Evolutionary conservation across 2,888 invertebrate genomes (phyloP).

Genomic region (Apomyelois bistriatella): DNA sequence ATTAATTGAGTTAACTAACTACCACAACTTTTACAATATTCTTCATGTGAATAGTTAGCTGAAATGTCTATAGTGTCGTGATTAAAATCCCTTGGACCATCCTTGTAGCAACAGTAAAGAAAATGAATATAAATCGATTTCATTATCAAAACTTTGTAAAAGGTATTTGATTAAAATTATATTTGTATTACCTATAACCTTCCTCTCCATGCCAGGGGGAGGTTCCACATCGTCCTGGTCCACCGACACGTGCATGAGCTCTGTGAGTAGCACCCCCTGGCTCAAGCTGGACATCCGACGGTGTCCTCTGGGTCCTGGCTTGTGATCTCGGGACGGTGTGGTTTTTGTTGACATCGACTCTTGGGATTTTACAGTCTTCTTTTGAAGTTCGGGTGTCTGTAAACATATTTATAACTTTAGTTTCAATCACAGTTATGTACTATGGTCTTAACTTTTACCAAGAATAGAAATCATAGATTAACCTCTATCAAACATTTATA

Average conservation of each 20-base stretch:
- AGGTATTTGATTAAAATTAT: no score
- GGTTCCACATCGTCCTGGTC: conserved; percentile 52
- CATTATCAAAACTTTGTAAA: no score
- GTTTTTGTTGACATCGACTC: conserved; percentile 47
- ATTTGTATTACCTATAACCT: conserved; percentile 47
- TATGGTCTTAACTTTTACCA: no score
- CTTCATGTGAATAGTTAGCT: no score
- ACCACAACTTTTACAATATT: background rate
- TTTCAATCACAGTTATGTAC: no score
- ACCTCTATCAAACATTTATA: no score
- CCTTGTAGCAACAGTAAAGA: no score
- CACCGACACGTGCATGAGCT: conserved; percentile 58
- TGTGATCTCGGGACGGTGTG: conserved; percentile 42
- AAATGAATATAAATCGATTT: no score
- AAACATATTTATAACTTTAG: no score
- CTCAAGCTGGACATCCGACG: conserved; percentile 61
- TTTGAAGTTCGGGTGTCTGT: conserved; percentile 63
- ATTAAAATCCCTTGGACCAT: no score
- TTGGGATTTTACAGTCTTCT: conserved; percentile 44
- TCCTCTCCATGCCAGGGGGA: conserved; percentile 53
- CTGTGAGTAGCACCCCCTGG: conserved; percentile 54
- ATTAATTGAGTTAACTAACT: background rate
- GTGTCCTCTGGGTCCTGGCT: conserved; percentile 43
- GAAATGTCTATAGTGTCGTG: no score
- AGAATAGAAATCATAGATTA: no score